These are phyloP conservation scores for Eidolon dupreanum DNA, from an alignment of 2,797 vertebrate genomes.

Conservation along the genomic window DNA sequence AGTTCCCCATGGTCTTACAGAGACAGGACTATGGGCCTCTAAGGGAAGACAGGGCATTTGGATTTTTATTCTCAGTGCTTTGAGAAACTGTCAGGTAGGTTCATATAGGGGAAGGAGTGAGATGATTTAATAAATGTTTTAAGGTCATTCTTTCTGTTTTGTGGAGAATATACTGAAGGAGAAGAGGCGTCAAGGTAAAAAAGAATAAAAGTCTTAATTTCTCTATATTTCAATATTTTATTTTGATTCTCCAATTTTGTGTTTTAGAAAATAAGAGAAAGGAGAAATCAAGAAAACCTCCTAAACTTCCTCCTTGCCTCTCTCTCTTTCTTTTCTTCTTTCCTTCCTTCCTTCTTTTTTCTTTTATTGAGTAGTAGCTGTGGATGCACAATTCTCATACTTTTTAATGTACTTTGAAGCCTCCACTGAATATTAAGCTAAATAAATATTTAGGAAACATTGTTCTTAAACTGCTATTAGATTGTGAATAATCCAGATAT, in stretches of 20 bases:
- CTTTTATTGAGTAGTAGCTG: not conserved
- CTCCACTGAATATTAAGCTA: not conserved
- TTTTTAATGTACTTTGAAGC: not conserved
- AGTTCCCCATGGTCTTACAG: not conserved
- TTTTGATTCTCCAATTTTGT: not conserved
- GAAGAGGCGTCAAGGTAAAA: not conserved
- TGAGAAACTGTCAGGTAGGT: not conserved
- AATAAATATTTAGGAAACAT: not conserved
- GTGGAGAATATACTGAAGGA: not conserved
- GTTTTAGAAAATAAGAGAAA: not conserved
- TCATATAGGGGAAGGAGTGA: not conserved
- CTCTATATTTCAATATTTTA: not conserved
- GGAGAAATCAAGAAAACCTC: not conserved
- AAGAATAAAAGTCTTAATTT: not conserved
- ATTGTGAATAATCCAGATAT: not conserved
- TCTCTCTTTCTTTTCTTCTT: too few relatives aligned
- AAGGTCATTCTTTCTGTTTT: not conserved
- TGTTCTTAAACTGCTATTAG: not conserved
- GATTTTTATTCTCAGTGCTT: not conserved
- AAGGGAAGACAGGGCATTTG: not conserved
- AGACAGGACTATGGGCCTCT: not conserved
- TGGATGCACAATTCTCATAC: not conserved
- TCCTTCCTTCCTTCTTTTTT: not conserved
- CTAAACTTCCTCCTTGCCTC: not conserved
- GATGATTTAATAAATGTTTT: not conserved